phyloP scores from a whole-genome alignment of 23 tunicate genomes.

The Halocynthia aurantium region DNA sequence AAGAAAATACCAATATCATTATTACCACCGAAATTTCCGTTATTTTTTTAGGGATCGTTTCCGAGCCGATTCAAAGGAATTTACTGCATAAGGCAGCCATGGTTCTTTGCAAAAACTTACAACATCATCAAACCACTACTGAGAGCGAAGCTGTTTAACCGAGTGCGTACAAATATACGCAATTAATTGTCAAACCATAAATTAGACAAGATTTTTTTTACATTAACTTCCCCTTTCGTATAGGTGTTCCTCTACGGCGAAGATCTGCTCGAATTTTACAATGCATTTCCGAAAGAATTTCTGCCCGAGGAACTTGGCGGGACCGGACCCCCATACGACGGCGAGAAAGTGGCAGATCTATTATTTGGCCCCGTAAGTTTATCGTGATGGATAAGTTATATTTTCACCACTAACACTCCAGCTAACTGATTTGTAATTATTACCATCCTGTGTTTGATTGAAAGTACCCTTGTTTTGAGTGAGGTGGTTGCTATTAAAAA shows the following conservation, averaged over 20 bases:
- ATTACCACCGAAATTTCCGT: background rate
- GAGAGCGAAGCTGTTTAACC: conserved; percentile 47
- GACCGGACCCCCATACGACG: conserved; percentile 50
- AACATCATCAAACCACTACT: conserved; percentile 55
- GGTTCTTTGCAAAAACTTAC: conserved; percentile 72
- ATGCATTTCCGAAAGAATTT: conserved; percentile 43
- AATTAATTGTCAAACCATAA: background rate
- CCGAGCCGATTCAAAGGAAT: conserved; percentile 82
- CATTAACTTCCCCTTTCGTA: background rate
- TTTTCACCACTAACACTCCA: too few species aligned
- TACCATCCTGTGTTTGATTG: too few species aligned
- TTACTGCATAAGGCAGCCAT: conserved; percentile 77
- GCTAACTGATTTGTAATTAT: too few species aligned
- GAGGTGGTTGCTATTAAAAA: too few species aligned
- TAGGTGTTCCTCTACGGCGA: conserved; percentile 61
- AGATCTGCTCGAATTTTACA: conserved; percentile 42
- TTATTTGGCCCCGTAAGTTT: conserved; percentile 35
- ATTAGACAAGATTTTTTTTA: background rate
- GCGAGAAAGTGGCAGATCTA: conserved; percentile 35
- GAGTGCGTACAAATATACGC: conserved; percentile 23
- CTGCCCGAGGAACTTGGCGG: conserved; percentile 71
- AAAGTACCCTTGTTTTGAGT: too few species aligned
- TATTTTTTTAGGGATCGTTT: conserved; percentile 68
- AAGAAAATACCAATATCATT: background rate
- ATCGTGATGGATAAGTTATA: background rate